Percentiles rank a stretch among this genome's conserved stretches.
Conservation (phyloP, 1,140 invertebrate genomes). For the Lordiphosa stackelbergi region DNA sequence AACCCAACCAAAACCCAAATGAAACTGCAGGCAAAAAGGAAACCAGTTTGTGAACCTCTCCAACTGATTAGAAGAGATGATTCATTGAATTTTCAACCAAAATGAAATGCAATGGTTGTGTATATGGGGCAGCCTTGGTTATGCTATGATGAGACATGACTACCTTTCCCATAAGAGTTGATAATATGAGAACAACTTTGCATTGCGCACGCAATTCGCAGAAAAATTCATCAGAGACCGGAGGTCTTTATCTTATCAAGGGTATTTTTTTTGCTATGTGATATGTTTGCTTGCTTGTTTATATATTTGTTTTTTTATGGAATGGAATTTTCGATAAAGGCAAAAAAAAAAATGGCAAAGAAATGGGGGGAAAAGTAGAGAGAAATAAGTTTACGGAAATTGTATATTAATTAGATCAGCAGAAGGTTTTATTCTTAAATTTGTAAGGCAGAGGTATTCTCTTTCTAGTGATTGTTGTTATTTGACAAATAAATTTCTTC, state of each 20-base stretch:
- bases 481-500: too few species aligned
- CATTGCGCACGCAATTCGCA: slow-evolving; percentile 28
- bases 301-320: slow-evolving; percentile 24
- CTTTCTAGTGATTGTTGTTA: too few species aligned
- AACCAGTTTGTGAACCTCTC: slow-evolving; percentile 45
- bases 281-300: slow-evolving; percentile 8
- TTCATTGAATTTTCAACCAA: slow-evolving; percentile 28
- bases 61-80: slow-evolving; percentile 49
- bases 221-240: slow-evolving; percentile 24
- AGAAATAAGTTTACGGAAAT: too few species aligned
- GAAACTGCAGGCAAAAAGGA: slow-evolving; percentile 36
- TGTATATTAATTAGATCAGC: too few species aligned
- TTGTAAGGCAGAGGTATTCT: too few species aligned
- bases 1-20: slow-evolving; percentile 22
- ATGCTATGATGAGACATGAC: neutral
- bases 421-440: too few species aligned
- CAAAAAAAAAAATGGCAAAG: slow-evolving; percentile 15
- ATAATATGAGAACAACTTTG: neutral
- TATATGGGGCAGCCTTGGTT: slow-evolving; percentile 3
- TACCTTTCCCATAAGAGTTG: neutral
- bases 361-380: neutral
- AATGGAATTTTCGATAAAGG: slow-evolving; percentile 54
- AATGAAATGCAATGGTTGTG: slow-evolving; percentile 16
- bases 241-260: slow-evolving; percentile 42
- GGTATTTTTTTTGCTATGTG: slow-evolving; percentile 9